Evolutionary conservation across 1,140 invertebrate genomes (phyloP).

Genomic region (Drosophila nasuta): DNA sequence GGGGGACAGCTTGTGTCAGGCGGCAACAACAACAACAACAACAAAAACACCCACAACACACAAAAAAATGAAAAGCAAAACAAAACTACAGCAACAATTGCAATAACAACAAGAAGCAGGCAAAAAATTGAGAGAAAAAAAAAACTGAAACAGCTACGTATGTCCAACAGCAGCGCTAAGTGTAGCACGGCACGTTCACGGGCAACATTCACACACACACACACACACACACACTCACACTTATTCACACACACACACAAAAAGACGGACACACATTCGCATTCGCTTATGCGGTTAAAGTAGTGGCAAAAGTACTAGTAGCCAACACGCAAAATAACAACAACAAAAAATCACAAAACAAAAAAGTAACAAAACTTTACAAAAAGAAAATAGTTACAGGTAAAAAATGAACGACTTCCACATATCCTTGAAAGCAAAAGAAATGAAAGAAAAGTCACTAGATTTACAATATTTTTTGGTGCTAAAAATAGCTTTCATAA

Average conservation of each 20-base stretch:
- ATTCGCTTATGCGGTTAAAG: conserved; percentile 72
- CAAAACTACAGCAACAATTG: conserved; percentile 43
- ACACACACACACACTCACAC: conserved; percentile 7
- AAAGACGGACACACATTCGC: conserved; percentile 8
- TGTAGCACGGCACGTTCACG: conserved; percentile 51
- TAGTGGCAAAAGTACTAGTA: conserved; percentile 72
- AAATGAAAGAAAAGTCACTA: not conserved
- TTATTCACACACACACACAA: conserved; percentile 16
- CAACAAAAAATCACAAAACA: conserved; percentile 19
- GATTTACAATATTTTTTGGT: too few relatives aligned
- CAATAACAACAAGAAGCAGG: conserved; percentile 35
- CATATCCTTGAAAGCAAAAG: conserved; percentile 7
- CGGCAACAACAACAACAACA: conserved; percentile 40
- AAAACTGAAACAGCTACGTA: not conserved
- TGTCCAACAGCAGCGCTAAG: conserved; percentile 40
- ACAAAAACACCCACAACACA: not conserved
- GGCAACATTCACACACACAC: conserved; percentile 33
- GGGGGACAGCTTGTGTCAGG: conserved; percentile 5
- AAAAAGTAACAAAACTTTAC: conserved; percentile 16
- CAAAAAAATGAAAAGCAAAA: conserved; percentile 31
- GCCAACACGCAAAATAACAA: conserved; percentile 50
- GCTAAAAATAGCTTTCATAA: too few relatives aligned
- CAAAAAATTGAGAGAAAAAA: conserved; percentile 9
- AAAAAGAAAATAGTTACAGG: conserved; percentile 1
- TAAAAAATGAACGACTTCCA: not conserved